These are phyloP conservation scores for Rissa tridactyla DNA, from an alignment of 2,113 vertebrate genomes.

Conservation along the genomic window DNA sequence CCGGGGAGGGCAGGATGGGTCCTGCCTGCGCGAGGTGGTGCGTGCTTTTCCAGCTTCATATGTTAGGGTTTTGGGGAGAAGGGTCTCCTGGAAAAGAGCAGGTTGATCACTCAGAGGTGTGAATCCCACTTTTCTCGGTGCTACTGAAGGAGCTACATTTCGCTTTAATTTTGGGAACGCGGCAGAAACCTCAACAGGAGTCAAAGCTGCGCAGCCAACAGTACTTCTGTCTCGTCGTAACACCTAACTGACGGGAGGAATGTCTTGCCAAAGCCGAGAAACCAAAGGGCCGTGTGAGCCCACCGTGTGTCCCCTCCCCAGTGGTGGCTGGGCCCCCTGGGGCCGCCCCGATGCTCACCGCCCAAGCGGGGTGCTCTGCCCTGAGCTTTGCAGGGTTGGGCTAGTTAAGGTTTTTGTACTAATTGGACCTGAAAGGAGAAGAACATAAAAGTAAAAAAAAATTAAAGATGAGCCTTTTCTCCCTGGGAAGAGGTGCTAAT, in stretches of 20 bases:
- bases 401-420: neutral
- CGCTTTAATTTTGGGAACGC: neutral
- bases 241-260: neutral
- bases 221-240: neutral
- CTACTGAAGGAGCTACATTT: neutral
- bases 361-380: neutral
- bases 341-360: neutral
- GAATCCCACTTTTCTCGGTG: neutral
- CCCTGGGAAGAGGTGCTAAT: slow-evolving; percentile 18
- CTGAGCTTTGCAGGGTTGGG: neutral
- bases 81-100: neutral
- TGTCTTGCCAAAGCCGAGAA: neutral
- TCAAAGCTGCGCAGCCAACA: neutral
- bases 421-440: neutral
- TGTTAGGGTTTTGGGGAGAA: neutral
- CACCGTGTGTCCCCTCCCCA: neutral
- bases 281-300: neutral
- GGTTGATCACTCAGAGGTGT: neutral
- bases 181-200: neutral
- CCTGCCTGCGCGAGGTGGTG: fast-evolving
- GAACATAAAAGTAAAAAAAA: neutral
- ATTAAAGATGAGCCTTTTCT: neutral
- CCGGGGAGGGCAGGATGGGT: fast-evolving
- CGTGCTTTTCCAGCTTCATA: fast-evolving
- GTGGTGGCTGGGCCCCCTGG: fast-evolving